Evolutionary conservation across 1,140 invertebrate species (phyloP), one percentile per base, ranked within the genome.

Genomic region (Hormaphis cornu): DNA sequence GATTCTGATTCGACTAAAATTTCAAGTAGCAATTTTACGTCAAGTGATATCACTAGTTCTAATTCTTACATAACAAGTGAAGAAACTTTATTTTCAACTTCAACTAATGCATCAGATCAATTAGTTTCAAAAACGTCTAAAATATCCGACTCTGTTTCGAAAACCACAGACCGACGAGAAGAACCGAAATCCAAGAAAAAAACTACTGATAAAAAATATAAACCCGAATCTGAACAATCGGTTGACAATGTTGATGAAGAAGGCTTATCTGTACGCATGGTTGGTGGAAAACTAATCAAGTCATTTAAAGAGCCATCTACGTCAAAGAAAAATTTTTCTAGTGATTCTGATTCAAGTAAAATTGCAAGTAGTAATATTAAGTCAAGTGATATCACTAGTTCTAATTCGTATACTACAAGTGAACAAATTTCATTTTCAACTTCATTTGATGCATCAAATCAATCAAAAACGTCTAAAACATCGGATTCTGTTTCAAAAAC

Each of bases 231-330:
- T 12, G 8, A 30, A 30, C 52, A 35, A 54, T 12, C 20, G 5
- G 12, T 26, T 26, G 56, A 59, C 9, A 59, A 1, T 10, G 35
- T 42, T n/a, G 56, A 59, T 2, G 48, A 69, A 28, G 58, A 59
- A 53, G 37, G 33, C 3, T 12, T 37, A 10, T 20, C 53, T 30
- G 46, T 69, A 16, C 72, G 72, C 42, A 73, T 73, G 71, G 44
- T 73, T 1, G 72, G 71, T 18, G 71, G 71, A 20, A 72, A 73
- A 56, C 35, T 73, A 33, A 66, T 73, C 3, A 70, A 59, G 26
- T 59, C 54, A 16, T 69, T 69, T 7, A 52, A 50, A n/a, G 48
- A 48, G 35, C 61, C 61, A 40, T n/a, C 56, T 16, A 42, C 48
- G 8, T 44, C 70, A 22, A 69, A 59, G 16, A 40, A 40, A 40